Conservation (phyloP, 2,797 vertebrate genomes). For the Anas bernieri region DNA sequence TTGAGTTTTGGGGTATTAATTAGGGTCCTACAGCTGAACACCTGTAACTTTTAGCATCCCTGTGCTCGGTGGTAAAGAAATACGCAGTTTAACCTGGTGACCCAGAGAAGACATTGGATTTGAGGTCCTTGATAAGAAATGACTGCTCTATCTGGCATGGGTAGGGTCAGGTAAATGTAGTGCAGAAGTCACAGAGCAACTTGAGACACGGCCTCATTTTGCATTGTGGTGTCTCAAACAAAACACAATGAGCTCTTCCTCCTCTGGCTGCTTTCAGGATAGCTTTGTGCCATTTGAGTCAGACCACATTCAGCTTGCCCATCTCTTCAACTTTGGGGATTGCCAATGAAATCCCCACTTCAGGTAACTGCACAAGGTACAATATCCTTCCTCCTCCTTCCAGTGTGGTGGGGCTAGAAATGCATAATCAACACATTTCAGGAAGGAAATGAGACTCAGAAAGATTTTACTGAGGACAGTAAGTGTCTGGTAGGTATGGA, state of each 20-base stretch:
- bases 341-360: not conserved
- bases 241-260: accelerated
- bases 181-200: not conserved
- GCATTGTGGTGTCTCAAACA: not conserved
- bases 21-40: not conserved
- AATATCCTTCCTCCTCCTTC: not conserved
- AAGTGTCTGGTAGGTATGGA: not conserved
- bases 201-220: not conserved
- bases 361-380: not conserved
- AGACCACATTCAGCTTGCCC: not conserved
- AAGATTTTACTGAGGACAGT: not conserved
- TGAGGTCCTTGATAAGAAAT: not conserved
- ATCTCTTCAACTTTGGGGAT: accelerated
- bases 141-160: accelerated
- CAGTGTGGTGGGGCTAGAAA: not conserved
- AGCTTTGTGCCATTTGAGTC: not conserved
- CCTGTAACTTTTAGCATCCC: not conserved
- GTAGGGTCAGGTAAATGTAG: no score
- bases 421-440: not conserved
- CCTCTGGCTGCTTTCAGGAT: not conserved
- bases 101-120: not conserved
- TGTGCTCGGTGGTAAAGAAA: not conserved
- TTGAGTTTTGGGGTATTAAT: not conserved
- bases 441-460: not conserved
- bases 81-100: not conserved